Conservation (phyloP, 2,113 vertebrate species). For the Oreotrochilus melanogaster region DNA sequence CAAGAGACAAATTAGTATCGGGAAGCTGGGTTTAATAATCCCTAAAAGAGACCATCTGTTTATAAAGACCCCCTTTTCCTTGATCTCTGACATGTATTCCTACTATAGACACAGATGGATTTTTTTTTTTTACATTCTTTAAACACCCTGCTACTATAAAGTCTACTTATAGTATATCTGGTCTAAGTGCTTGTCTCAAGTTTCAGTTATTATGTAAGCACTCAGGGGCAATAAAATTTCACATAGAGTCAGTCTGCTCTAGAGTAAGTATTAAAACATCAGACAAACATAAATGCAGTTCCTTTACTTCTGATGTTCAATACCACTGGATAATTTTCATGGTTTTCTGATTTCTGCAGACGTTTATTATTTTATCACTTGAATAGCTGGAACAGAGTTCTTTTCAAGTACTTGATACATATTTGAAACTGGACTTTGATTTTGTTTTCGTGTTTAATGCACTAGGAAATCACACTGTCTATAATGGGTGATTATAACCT, state of each 20-base stretch:
- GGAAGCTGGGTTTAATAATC: conserved; percentile 71
- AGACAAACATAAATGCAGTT: not conserved
- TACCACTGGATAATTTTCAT: not conserved
- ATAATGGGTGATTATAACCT: not conserved
- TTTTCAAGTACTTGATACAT: not conserved
- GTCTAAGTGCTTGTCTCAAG: conserved; percentile 46
- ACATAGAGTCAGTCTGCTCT: conserved; percentile 23
- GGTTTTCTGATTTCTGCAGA: conserved; percentile 32
- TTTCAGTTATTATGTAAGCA: conserved; percentile 75
- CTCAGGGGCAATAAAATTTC: conserved; percentile 68
- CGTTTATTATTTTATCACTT: not conserved
- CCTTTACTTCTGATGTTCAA: not conserved
- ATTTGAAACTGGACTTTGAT: not conserved
- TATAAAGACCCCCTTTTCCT: conserved; percentile 53
- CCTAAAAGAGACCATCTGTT: conserved; percentile 73
- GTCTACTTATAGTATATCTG: conserved; percentile 30
- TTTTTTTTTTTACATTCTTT: conserved; percentile 12
- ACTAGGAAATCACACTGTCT: not conserved
- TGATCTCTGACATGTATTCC: conserved; percentile 60
- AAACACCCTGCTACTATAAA: conserved; percentile 59
- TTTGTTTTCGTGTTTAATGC: conserved; percentile 18
- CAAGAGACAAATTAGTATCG: conserved; percentile 71
- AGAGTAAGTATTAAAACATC: conserved; percentile 14
- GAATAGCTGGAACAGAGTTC: not conserved
- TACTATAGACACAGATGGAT: conserved; percentile 50